phyloP scores from a whole-genome alignment of 1,140 invertebrate species.

The Cydia strobilella region DNA sequence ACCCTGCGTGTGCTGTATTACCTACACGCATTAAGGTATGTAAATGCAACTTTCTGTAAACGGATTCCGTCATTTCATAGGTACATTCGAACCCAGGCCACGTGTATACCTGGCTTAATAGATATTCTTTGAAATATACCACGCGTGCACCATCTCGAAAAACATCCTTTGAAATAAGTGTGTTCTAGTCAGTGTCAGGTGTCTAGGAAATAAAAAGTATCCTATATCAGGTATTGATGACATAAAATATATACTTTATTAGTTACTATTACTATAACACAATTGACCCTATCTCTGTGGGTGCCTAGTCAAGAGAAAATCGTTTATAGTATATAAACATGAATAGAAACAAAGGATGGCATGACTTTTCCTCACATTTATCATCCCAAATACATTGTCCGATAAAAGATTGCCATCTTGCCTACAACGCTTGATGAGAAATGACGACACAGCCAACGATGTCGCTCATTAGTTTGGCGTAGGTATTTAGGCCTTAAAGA shows the following conservation, averaged over 20 bases:
- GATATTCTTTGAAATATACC: background rate
- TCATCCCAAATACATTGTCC: too few relatives aligned
- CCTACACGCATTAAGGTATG: slow-evolving; percentile 43
- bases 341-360: too few relatives aligned
- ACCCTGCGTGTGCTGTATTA: slow-evolving; percentile 40
- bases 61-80: slow-evolving; percentile 51
- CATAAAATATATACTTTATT: background rate
- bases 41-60: slow-evolving; percentile 42
- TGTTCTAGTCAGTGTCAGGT: background rate
- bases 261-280: background rate
- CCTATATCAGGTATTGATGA: background rate
- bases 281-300: too few relatives aligned
- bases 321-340: too few relatives aligned
- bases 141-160: background rate
- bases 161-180: background rate
- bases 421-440: too few relatives aligned
- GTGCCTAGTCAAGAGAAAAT: too few relatives aligned
- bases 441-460: too few relatives aligned
- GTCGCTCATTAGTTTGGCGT: too few relatives aligned
- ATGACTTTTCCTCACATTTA: too few relatives aligned
- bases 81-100: slow-evolving; percentile 39
- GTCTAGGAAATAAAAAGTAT: background rate
- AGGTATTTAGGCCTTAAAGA: too few relatives aligned
- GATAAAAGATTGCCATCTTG: too few relatives aligned
- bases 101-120: slow-evolving; percentile 9